These are phyloP conservation scores for Drosophila crucigera DNA, from an alignment of 2,888 invertebrate species.

Conservation along the genomic window DNA sequence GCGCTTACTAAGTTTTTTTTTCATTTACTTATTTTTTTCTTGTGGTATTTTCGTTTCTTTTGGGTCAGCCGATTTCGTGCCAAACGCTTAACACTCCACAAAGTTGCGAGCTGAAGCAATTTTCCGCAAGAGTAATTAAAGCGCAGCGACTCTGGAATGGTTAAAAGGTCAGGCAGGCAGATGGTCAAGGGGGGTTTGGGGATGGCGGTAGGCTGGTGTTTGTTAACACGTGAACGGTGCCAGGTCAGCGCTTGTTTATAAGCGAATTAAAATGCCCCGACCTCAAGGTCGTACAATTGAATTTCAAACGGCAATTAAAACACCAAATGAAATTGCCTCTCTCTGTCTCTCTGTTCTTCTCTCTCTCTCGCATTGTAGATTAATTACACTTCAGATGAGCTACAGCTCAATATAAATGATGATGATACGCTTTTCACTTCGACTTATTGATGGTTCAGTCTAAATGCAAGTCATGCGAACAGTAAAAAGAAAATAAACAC, in stretches of 20 bases:
- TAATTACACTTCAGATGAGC: conserved; percentile 34
- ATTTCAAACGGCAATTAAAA: conserved; percentile 59
- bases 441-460: conserved; percentile 36
- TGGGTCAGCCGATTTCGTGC: conserved; percentile 67
- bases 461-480: not conserved
- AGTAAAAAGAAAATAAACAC: not conserved
- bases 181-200: not conserved
- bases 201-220: conserved; percentile 14
- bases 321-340: conserved; percentile 35
- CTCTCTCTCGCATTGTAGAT: not conserved
- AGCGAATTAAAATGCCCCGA: conserved; percentile 44
- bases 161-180: not conserved
- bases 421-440: conserved; percentile 40
- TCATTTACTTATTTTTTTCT: conserved; percentile 11
- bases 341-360: not conserved
- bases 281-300: conserved; percentile 61
- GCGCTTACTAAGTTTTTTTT: conserved; percentile 5
- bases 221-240: conserved; percentile 52
- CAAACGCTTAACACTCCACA: conserved; percentile 81
- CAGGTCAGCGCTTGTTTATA: conserved; percentile 60
- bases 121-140: conserved; percentile 82
- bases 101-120: conserved; percentile 81
- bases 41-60: conserved; percentile 25
- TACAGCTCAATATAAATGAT: conserved; percentile 38
- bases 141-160: conserved; percentile 42